phyloP scores from a whole-genome alignment of 2,888 invertebrate species.

The Ormyrus rosae region DNA sequence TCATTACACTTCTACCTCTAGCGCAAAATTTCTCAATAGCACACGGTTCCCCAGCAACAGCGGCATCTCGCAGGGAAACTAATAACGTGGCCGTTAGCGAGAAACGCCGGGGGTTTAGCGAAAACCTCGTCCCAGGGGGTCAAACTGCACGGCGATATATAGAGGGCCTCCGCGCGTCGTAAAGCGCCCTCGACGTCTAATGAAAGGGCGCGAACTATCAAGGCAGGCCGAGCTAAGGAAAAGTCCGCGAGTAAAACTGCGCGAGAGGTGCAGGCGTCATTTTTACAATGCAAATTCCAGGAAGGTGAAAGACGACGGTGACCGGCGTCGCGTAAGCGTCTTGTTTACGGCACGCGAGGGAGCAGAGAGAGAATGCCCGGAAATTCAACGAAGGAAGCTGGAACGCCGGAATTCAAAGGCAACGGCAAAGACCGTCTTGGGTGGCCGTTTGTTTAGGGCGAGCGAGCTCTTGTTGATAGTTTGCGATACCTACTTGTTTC shows the following conservation, averaged over 20 bases:
- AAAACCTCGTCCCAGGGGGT: not conserved
- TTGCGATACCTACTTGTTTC: not conserved
- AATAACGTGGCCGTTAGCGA: conserved; percentile 19
- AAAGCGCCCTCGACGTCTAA: conserved; percentile 33
- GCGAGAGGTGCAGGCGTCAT: not conserved
- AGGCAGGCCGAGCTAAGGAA: not conserved
- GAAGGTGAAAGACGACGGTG: conserved; percentile 9
- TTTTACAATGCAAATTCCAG: conserved; percentile 42
- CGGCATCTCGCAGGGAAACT: not conserved
- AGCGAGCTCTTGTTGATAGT: not conserved
- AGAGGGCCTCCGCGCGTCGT: conserved; percentile 1
- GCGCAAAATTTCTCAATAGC: too few species aligned
- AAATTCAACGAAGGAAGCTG: not conserved
- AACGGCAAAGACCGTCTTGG: not conserved
- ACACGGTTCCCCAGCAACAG: not conserved
- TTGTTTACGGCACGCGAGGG: conserved; percentile 10
- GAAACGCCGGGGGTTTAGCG: not conserved
- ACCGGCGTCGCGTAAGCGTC: not conserved
- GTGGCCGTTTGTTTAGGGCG: not conserved
- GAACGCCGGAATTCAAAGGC: not conserved
- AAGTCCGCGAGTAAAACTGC: conserved; percentile 1
- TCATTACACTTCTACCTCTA: too few species aligned
- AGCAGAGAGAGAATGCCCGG: not conserved
- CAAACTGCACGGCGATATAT: not conserved
- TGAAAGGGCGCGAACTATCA: conserved; percentile 14